Conservation (phyloP, 2,888 invertebrate species). For the Parnassius apollo region DNA sequence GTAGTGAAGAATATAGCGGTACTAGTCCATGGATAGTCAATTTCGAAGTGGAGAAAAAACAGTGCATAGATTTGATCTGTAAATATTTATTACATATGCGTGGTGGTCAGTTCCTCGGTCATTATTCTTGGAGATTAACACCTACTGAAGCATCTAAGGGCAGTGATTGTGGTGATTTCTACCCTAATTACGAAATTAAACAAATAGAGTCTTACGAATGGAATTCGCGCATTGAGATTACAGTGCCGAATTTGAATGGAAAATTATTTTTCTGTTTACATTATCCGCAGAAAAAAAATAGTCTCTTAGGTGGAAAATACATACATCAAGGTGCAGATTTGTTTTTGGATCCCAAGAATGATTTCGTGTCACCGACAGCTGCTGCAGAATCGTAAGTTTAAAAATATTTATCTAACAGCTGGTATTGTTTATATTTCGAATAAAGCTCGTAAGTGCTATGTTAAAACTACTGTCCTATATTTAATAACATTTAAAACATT, state of each 20-base stretch:
- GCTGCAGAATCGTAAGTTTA: conserved; percentile 16
- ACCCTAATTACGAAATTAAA: conserved; percentile 63
- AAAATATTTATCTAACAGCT: conserved; percentile 1
- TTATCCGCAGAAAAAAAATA: conserved; percentile 45
- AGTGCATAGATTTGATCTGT: conserved; percentile 49
- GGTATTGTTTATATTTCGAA: conserved; percentile 1
- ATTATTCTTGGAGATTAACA: conserved; percentile 70
- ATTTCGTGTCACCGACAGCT: conserved; percentile 25
- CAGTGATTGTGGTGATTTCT: conserved; percentile 57
- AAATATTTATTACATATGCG: conserved; percentile 71
- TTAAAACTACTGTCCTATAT: too few species aligned
- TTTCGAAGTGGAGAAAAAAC: conserved; percentile 37
- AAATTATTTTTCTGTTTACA: conserved; percentile 65
- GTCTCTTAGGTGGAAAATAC: conserved; percentile 64
- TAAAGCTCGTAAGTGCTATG: too few species aligned
- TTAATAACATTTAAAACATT: too few species aligned
- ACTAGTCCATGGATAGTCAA: conserved; percentile 38
- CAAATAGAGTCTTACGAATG: conserved; percentile 57
- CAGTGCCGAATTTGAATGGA: conserved; percentile 46
- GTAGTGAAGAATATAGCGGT: conserved; percentile 39
- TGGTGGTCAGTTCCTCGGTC: conserved; percentile 67
- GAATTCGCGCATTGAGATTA: conserved; percentile 51
- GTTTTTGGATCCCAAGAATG: conserved; percentile 56
- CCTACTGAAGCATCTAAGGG: conserved; percentile 52
- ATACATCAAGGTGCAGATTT: conserved; percentile 75